Conservation (phyloP, 1,140 invertebrate species). For the Hermatobates lingyangjiaoensis region DNA sequence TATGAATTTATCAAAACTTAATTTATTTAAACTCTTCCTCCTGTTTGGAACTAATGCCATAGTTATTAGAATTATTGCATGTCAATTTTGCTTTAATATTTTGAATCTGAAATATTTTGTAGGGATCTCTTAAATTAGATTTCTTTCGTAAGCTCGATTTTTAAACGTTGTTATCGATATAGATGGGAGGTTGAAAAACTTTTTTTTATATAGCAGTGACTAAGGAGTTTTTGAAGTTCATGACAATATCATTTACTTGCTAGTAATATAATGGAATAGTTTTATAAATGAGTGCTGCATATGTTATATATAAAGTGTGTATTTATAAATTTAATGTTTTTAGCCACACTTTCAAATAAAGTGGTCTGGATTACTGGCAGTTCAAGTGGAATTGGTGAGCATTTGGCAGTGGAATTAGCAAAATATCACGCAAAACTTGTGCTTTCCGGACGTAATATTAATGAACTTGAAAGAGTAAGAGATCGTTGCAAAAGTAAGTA, state of each 20-base stretch:
- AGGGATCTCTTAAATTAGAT: no score
- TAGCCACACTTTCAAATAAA: constrained; percentile 42
- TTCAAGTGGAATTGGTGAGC: constrained; percentile 74
- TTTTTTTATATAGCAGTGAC: not conserved
- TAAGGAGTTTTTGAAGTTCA: not conserved
- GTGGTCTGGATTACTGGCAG: constrained; percentile 76
- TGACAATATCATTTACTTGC: not conserved
- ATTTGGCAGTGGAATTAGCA: constrained; percentile 50
- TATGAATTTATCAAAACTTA: no score
- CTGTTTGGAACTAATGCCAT: no score
- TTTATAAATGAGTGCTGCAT: not conserved
- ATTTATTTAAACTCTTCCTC: no score
- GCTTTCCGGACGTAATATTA: constrained; percentile 49
- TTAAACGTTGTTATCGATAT: no score
- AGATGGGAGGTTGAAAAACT: not conserved
- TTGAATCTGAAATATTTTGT: no score
- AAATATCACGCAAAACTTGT: constrained; percentile 47
- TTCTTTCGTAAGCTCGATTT: no score
- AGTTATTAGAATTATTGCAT: no score
- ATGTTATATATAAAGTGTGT: not conserved
- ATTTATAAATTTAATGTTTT: constrained; percentile 6
- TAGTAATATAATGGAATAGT: not conserved
- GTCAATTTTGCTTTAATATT: no score
- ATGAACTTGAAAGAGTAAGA: constrained; percentile 58
- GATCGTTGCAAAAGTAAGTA: constrained; percentile 39